Evolutionary conservation across 2,113 vertebrate genomes (phyloP).

Genomic region (Megaptera novaeangliae): DNA sequence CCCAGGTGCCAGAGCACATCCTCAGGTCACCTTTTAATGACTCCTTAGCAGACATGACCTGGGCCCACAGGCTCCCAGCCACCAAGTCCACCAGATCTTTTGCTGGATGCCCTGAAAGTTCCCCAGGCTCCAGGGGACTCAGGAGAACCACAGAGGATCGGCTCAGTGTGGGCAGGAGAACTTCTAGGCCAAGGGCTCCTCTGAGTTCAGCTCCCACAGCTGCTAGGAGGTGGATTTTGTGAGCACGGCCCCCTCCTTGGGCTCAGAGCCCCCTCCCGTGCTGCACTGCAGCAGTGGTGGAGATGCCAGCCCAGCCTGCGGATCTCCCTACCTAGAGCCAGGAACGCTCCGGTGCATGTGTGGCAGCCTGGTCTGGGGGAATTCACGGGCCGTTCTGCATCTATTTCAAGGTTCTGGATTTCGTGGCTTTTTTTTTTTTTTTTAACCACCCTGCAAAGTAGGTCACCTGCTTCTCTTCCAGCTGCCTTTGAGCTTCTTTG

Average conservation of each 20-base stretch:
- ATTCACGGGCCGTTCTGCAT: background rate
- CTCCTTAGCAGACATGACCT: background rate
- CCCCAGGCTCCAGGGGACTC: background rate
- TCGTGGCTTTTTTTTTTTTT: slow-evolving; percentile 5
- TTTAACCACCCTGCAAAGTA: slow-evolving; percentile 60
- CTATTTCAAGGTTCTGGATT: slow-evolving; percentile 64
- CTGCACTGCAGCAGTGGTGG: background rate
- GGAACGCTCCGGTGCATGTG: accelerated
- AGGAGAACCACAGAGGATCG: background rate
- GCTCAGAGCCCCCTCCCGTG: background rate
- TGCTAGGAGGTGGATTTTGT: background rate
- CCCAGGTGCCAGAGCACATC: background rate
- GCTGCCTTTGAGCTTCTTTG: slow-evolving; percentile 47
- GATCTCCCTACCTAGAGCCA: background rate
- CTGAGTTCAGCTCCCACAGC: background rate
- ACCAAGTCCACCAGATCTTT: background rate
- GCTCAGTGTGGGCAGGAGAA: background rate
- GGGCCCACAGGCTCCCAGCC: background rate
- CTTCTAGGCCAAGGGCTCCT: background rate
- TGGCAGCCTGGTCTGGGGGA: background rate
- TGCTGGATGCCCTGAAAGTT: background rate
- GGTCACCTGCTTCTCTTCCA: slow-evolving; percentile 64
- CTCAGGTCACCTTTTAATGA: background rate
- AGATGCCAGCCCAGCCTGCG: background rate
- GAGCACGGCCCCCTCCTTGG: background rate